phyloP scores from a whole-genome alignment of 2,113 vertebrate genomes.

The Phylloscopus trochiloides region DNA sequence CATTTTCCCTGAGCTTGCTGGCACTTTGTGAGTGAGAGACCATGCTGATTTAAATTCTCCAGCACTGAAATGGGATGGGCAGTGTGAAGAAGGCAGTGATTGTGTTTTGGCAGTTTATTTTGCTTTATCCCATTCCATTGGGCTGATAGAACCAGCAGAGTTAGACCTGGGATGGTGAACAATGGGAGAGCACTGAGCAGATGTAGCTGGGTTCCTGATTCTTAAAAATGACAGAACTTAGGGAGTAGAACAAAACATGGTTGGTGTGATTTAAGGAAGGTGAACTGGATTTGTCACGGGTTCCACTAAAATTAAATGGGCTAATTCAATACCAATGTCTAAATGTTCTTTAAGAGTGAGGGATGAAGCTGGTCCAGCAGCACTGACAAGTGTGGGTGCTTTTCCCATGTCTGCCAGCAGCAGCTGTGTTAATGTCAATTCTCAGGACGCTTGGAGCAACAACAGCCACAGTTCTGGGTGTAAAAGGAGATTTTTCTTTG shows the following conservation, averaged over 20 bases:
- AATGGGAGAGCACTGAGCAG: not conserved
- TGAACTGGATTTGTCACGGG: not conserved
- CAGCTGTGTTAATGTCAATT: rapidly evolving
- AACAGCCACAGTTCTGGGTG: not conserved
- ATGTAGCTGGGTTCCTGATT: rapidly evolving
- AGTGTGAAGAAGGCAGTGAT: not conserved
- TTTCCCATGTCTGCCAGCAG: rapidly evolving
- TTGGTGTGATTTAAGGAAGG: not conserved
- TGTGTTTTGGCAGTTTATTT: not conserved
- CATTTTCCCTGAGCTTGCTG: not conserved
- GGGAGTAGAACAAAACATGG: not conserved
- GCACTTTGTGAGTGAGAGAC: not conserved
- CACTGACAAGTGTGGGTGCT: not conserved
- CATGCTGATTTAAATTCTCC: not conserved
- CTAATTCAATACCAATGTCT: not conserved
- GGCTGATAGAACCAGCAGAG: not conserved
- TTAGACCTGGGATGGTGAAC: not conserved
- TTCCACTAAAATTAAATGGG: not conserved
- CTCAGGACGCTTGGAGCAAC: not conserved
- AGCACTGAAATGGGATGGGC: not conserved
- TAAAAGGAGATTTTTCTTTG: not conserved
- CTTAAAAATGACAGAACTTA: not conserved
- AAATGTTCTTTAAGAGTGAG: not conserved
- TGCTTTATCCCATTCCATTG: not conserved
- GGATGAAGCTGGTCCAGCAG: not conserved